These are phyloP conservation scores for Pediacus dermestoides DNA, from an alignment of 2,888 invertebrate species.

Conservation along the genomic window DNA sequence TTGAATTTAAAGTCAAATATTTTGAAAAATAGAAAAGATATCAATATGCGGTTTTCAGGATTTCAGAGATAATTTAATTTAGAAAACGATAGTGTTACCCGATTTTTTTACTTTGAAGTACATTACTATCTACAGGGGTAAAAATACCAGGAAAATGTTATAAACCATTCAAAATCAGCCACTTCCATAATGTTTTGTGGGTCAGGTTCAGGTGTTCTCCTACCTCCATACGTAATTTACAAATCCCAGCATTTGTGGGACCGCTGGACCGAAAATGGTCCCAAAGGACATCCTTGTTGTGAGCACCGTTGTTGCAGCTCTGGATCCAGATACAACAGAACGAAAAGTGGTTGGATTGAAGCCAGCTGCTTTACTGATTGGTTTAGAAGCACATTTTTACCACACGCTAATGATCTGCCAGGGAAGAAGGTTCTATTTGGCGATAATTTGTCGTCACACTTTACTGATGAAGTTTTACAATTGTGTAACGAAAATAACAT, in stretches of 20 bases:
- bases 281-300: background rate
- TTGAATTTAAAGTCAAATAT: too few species aligned
- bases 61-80: too few species aligned
- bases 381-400: slow-evolving; percentile 19
- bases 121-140: slow-evolving; percentile 17
- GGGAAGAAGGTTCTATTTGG: slow-evolving; percentile 21
- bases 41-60: too few species aligned
- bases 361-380: slow-evolving; percentile 20
- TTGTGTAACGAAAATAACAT: slow-evolving; percentile 13
- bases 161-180: slow-evolving; percentile 20
- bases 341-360: slow-evolving; percentile 8
- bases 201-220: slow-evolving; percentile 36
- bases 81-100: too few species aligned
- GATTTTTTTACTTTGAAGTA: too few species aligned
- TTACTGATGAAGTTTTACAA: slow-evolving; percentile 14
- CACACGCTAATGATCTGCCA: slow-evolving; percentile 17
- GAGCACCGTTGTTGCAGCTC: background rate
- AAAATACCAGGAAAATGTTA: slow-evolving; percentile 20
- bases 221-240: slow-evolving; percentile 43
- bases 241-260: slow-evolving; percentile 20
- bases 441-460: slow-evolving; percentile 19
- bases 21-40: too few species aligned
- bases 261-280: slow-evolving; percentile 12
- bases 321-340: background rate
- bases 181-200: slow-evolving; percentile 41